A percentile compares a stretch with the other conserved stretches of the same genome.
Evolutionary conservation across 2,888 invertebrate genomes (phyloP).

Genomic region (Drosophila eohydei): DNA sequence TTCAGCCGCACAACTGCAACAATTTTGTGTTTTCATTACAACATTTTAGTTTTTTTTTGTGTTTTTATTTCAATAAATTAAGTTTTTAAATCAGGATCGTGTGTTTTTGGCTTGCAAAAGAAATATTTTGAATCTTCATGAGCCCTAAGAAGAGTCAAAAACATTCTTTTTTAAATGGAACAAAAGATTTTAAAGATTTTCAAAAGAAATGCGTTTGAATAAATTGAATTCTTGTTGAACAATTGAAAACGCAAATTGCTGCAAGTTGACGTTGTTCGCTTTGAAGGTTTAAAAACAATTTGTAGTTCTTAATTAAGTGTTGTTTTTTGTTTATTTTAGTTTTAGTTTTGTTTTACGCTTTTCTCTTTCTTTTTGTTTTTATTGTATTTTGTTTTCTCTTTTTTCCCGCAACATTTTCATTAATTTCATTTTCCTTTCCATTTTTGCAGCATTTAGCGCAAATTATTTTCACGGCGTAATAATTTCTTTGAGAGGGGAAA

Average conservation of each 20-base stretch:
- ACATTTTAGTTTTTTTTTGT: conserved; percentile 14
- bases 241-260: conserved; percentile 26
- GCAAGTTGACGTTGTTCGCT: conserved; percentile 47
- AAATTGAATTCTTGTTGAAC: conserved; percentile 26
- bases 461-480: neutral
- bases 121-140: conserved; percentile 82
- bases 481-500: conserved; percentile 5
- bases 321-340: conserved; percentile 12
- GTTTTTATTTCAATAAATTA: conserved; percentile 26
- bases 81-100: conserved; percentile 24
- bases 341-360: conserved; percentile 39
- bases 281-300: conserved; percentile 61
- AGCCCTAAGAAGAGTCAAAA: conserved; percentile 83
- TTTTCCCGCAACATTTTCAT: conserved; percentile 9
- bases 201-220: conserved; percentile 16
- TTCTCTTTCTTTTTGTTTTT: conserved; percentile 16
- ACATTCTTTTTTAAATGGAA: conserved; percentile 66
- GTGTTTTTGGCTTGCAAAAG: conserved; percentile 62
- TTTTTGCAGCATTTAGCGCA: conserved; percentile 34
- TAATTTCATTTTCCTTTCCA: conserved; percentile 2
- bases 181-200: conserved; percentile 4
- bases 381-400: conserved; percentile 12
- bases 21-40: conserved; percentile 25
- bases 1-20: conserved; percentile 39
- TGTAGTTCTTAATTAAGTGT: conserved; percentile 46